phyloP scores from a whole-genome alignment of 2,888 invertebrate genomes.

The Linyphia triangularis region DNA sequence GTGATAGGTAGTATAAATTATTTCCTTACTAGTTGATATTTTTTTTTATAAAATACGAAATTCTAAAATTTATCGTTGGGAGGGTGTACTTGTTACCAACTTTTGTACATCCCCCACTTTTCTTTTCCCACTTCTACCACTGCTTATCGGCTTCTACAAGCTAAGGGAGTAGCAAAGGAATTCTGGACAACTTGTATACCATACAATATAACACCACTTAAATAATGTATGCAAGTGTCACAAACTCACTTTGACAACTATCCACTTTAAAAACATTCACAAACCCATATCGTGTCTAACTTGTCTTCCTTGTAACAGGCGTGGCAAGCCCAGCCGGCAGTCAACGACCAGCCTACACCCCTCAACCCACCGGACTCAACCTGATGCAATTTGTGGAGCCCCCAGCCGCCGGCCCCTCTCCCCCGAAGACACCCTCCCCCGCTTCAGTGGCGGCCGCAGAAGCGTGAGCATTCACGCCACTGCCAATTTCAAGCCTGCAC shows the following conservation, averaged over 20 bases:
- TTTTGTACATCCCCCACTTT: no score
- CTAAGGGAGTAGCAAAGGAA: no score
- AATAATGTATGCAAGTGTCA: no score
- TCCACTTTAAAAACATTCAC: background rate
- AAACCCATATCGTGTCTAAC: background rate
- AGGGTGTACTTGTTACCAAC: no score
- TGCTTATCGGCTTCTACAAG: no score
- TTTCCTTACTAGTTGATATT: no score
- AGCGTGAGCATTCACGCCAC: slow-evolving; percentile 33
- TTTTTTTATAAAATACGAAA: no score
- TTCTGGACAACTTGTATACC: no score
- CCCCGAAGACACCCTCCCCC: slow-evolving; percentile 66
- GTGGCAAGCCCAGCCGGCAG: slow-evolving; percentile 71
- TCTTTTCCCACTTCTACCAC: no score
- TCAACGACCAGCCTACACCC: slow-evolving; percentile 69
- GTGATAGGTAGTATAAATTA: no score
- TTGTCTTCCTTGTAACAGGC: slow-evolving; percentile 9
- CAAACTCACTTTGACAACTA: background rate
- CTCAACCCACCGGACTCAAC: slow-evolving; percentile 59
- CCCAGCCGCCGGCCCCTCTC: slow-evolving; percentile 29
- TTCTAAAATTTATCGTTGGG: no score
- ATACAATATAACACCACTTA: no score
- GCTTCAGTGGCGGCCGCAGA: slow-evolving; percentile 68
- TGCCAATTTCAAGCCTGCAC: slow-evolving; percentile 26
- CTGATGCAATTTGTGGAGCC: slow-evolving; percentile 72